phyloP scores from a whole-genome alignment of 2,888 invertebrate species.

The Prosapia bicincta region DNA sequence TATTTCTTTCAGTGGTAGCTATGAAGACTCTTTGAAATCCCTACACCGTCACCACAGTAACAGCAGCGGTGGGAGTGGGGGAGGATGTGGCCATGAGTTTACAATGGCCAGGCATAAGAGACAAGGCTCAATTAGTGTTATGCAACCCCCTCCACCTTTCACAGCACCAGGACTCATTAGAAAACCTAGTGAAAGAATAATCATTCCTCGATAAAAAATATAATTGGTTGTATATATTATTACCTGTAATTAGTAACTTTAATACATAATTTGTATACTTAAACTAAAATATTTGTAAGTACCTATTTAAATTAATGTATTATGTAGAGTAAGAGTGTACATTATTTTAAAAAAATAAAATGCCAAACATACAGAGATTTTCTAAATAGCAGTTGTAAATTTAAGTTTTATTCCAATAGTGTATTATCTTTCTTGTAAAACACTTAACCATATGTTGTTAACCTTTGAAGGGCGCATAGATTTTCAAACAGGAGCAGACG shows the following conservation, averaged over 20 bases:
- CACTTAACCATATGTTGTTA: too few species aligned
- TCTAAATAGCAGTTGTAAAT: too few species aligned
- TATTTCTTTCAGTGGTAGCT: slow-evolving; percentile 61
- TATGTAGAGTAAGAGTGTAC: neutral
- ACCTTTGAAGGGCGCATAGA: too few species aligned
- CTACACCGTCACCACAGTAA: slow-evolving; percentile 48
- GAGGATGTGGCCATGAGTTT: slow-evolving; percentile 21
- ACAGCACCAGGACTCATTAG: slow-evolving; percentile 13
- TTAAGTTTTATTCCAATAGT: too few species aligned
- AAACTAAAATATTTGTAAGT: slow-evolving; percentile 7
- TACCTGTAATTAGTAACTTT: neutral
- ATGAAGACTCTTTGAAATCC: slow-evolving; percentile 77
- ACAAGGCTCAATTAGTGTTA: slow-evolving; percentile 12
- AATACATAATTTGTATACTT: slow-evolving; percentile 16
- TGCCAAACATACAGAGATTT: too few species aligned
- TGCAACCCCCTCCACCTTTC: slow-evolving; percentile 13
- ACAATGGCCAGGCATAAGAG: slow-evolving; percentile 15
- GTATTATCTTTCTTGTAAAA: too few species aligned
- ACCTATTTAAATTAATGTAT: slow-evolving; percentile 5
- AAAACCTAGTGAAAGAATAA: slow-evolving; percentile 23
- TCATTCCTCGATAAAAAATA: slow-evolving; percentile 18
- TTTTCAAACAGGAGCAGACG: too few species aligned
- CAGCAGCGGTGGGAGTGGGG: slow-evolving; percentile 29
- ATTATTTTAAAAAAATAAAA: neutral
- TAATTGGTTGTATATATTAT: neutral